phyloP scores from a whole-genome alignment of 2,888 invertebrate species.

The Ptychoptera contaminata region DNA sequence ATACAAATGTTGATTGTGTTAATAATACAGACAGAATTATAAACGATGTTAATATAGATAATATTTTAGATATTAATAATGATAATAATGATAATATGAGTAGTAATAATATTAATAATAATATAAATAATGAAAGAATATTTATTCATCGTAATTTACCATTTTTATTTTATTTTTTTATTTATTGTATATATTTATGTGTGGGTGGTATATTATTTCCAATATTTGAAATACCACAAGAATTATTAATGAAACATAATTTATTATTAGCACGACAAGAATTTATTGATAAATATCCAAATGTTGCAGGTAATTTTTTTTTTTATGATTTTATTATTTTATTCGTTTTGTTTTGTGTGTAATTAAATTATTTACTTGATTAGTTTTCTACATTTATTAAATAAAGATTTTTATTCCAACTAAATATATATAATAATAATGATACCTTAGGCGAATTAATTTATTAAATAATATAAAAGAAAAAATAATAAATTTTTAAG shows the following conservation, averaged over 20 bases:
- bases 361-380: too few relatives aligned
- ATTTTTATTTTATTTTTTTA: constrained; percentile 37
- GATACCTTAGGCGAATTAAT: too few relatives aligned
- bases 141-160: constrained; percentile 9
- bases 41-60: too few relatives aligned
- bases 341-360: background rate
- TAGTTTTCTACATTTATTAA: too few relatives aligned
- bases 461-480: too few relatives aligned
- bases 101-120: constrained; percentile 6
- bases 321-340: background rate
- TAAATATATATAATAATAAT: too few relatives aligned
- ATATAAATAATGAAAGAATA: constrained; percentile 1
- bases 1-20: too few relatives aligned
- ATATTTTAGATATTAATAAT: background rate
- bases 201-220: constrained; percentile 53
- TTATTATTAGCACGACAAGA: constrained; percentile 36
- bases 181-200: constrained; percentile 45
- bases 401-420: too few relatives aligned
- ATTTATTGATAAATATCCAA: constrained; percentile 42
- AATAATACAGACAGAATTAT: too few relatives aligned
- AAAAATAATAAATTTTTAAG: too few relatives aligned
- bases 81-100: constrained; percentile 3
- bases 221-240: constrained; percentile 46
- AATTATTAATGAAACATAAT: constrained; percentile 36
- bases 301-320: constrained; percentile 39